Base-by-base conservation (phyloP, 2,113 vertebrate genomes). In the Clarias batrachus region DNA sequence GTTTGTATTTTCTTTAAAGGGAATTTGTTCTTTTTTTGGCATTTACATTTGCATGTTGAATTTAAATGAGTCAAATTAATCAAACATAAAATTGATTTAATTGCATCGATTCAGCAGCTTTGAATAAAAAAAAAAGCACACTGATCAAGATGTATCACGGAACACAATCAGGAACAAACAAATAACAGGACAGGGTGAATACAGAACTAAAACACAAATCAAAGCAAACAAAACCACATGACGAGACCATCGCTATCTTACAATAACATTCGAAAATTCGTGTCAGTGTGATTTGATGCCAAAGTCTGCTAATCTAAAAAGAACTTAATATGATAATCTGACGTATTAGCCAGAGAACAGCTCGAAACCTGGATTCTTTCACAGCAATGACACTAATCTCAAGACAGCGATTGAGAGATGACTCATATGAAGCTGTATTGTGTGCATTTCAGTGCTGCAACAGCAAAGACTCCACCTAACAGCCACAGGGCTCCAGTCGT, bases 391-490 rank as follows among this genome's bases (percentile, higher is more conserved):
- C 37, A 82, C 59, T n/a, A 82, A 66, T 65, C 59, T 65, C 80
- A 82, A 52, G 23, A 66, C 41, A 52, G 81, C 25, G 23, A 66
- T 30, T 82, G 81, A 52, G 41, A 3, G 62, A 65, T 82, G 81
- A 82, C 62, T 82, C 81, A 82, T 82, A 66, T 27, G 81, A 82
- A 82, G 81, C 62, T 66, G 3, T 21, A 66, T 66, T 48, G 37
- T 66, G 62, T 54, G 78, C 41, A 37, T 60, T 79, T 60, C 57
- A 81, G 19, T 25, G n/a, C 52, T 27, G 30, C 62, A 62, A 62
- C 78, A 81, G 57, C 57, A 81, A 81, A 37, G 57, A 62, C 81
- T 82, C 81, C 81, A 82, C 81, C 81, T 66, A 66, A 66, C 80
- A 81, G 21, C 60, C 60, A 17, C 80, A 63, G 16, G 33, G 81